phyloP scores from a whole-genome alignment of 2,888 invertebrate species.

The Archips crataeganus region DNA sequence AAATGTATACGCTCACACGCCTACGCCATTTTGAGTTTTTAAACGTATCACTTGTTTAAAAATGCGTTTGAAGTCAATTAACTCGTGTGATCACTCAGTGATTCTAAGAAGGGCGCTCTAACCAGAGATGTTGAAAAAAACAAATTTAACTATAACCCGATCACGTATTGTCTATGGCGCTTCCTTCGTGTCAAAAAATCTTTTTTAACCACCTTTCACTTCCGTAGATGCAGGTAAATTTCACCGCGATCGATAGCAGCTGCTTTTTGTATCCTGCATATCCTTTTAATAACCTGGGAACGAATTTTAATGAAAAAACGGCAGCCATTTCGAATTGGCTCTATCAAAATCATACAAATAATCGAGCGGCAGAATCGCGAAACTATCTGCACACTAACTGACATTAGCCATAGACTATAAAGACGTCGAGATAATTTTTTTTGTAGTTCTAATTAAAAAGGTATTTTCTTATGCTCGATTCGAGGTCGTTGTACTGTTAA shows the following conservation, averaged over 20 bases:
- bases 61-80: too few relatives aligned
- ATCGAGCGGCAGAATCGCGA: not conserved
- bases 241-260: conserved; percentile 44
- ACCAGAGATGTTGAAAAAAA: not conserved
- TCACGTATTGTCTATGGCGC: conserved; percentile 42
- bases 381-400: not conserved
- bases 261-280: conserved; percentile 41
- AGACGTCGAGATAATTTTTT: not conserved
- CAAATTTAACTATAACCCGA: conserved; percentile 33
- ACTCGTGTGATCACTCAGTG: too few relatives aligned
- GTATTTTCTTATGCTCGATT: conserved; percentile 12
- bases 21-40: too few relatives aligned
- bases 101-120: too few relatives aligned
- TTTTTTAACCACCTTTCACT: conserved; percentile 46
- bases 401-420: not conserved
- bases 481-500: conserved; percentile 15
- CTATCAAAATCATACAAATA: not conserved
- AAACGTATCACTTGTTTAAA: too few relatives aligned
- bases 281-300: conserved; percentile 30
- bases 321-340: not conserved
- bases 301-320: conserved; percentile 6
- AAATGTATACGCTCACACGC: too few relatives aligned
- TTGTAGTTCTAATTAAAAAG: not conserved
- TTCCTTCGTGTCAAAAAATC: conserved; percentile 33
- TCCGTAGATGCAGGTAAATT: conserved; percentile 45